Percentiles rank a stretch among this genome's conserved stretches.
Evolutionary conservation across 2,888 invertebrate genomes (phyloP).

Genomic region (Margaritifera margaritifera): DNA sequence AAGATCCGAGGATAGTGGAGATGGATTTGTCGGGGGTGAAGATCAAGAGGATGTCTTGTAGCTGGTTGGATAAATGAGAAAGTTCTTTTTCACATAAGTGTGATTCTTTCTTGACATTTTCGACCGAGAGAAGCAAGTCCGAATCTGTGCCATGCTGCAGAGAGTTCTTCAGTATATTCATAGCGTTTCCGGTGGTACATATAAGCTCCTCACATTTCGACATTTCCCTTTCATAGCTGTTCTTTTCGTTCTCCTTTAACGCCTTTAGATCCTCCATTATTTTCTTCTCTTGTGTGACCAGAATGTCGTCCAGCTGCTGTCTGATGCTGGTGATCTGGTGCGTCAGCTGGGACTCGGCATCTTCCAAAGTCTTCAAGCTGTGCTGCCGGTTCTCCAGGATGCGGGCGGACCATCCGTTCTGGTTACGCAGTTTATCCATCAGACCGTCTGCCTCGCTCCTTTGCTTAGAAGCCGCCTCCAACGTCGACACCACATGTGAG

Average conservation of each 20-base stretch:
- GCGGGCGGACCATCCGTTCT: constrained; percentile 42
- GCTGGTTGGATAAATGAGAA: constrained; percentile 29
- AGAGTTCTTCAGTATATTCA: constrained; percentile 42
- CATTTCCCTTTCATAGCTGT: constrained; percentile 36
- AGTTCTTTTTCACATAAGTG: constrained; percentile 34
- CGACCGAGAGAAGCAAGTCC: constrained; percentile 38
- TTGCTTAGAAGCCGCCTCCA: constrained; percentile 42
- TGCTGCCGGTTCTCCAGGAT: constrained; percentile 45
- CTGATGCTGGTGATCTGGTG: constrained; percentile 42
- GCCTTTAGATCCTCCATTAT: constrained; percentile 39
- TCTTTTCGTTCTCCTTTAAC: constrained; percentile 32
- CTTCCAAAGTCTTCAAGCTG: constrained; percentile 37
- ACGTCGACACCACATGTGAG: constrained; percentile 39
- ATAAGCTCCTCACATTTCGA: constrained; percentile 44
- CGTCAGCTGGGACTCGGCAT: constrained; percentile 37
- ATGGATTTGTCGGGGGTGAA: constrained; percentile 37
- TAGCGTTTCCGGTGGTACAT: constrained; percentile 42
- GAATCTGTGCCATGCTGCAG: constrained; percentile 44
- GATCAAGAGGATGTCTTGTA: constrained; percentile 39
- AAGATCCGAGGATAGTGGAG: constrained; percentile 26
- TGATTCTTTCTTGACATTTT: constrained; percentile 43
- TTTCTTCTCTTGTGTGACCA: constrained; percentile 38
- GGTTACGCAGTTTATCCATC: constrained; percentile 41
- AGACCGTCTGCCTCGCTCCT: constrained; percentile 36
- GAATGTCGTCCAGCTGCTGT: constrained; percentile 42